A percentile compares a stretch with the other conserved stretches of the same genome.
These are phyloP conservation scores for Dione vanillae DNA, from an alignment of 2,888 invertebrate species.

Conservation along the genomic window DNA sequence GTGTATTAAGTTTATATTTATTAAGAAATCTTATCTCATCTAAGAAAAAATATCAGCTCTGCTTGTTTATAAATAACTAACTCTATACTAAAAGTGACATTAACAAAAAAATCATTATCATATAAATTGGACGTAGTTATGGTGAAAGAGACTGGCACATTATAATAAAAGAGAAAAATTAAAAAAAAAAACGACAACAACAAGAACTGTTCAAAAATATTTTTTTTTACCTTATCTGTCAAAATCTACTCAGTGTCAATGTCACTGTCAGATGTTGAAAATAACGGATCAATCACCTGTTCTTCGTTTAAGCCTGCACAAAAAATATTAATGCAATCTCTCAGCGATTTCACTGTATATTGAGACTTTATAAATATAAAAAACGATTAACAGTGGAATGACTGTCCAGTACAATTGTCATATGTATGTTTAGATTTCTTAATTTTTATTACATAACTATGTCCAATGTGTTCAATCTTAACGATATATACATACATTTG, in stretches of 20 bases:
- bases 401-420: neutral
- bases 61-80: too few species aligned
- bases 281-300: conserved; percentile 10
- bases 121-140: too few species aligned
- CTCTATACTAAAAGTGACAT: too few species aligned
- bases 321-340: neutral
- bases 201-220: too few species aligned
- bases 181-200: neutral
- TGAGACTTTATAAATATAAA: too few species aligned
- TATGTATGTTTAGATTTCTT: neutral
- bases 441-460: conserved; percentile 3
- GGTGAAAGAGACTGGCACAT: too few species aligned
- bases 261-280: conserved; percentile 4
- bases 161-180: neutral
- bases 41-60: too few species aligned
- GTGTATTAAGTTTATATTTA: too few species aligned
- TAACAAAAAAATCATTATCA: too few species aligned
- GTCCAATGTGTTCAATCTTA: neutral
- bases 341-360: neutral
- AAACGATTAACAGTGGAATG: neutral
- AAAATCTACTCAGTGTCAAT: conserved; percentile 4
- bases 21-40: too few species aligned
- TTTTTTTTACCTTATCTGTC: neutral
- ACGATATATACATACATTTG: too few species aligned
- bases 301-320: conserved; percentile 13